phyloP scores from a whole-genome alignment of 2,113 vertebrate genomes.

The Triplophysa tibetana region DNA sequence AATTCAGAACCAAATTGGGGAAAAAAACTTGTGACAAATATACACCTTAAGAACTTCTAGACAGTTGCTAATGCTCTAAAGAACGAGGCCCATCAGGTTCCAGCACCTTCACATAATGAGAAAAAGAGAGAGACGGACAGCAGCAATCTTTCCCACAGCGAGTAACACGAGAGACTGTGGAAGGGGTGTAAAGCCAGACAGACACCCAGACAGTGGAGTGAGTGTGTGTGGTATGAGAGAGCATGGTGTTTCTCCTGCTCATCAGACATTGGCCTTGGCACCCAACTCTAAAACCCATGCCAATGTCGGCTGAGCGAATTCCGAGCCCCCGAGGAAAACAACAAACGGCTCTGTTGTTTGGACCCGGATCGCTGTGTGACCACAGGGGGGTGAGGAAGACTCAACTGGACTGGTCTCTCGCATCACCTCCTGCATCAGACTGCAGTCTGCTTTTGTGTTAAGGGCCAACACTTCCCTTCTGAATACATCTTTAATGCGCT shows the following conservation, averaged over 20 bases:
- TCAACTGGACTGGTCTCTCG: conserved; percentile 32
- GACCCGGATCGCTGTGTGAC: conserved; percentile 48
- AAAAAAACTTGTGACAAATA: too few relatives aligned
- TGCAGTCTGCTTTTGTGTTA: background rate
- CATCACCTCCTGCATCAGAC: conserved; percentile 7
- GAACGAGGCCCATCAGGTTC: background rate
- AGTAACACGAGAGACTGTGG: conserved; percentile 42
- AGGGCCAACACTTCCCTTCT: background rate
- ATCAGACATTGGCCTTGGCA: conserved; percentile 58
- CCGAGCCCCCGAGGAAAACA: conserved; percentile 52
- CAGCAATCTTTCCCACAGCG: conserved; percentile 44
- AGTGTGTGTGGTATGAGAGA: conserved; percentile 44
- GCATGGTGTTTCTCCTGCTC: conserved; percentile 49
- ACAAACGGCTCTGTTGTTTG: conserved; percentile 58
- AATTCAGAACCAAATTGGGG: too few relatives aligned
- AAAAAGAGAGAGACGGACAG: conserved; percentile 11
- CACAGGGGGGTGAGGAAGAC: conserved; percentile 42
- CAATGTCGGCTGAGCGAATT: conserved; percentile 59
- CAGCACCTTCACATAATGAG: background rate
- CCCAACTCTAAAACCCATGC: conserved; percentile 48
- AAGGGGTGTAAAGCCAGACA: conserved; percentile 47
- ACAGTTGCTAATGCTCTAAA: background rate
- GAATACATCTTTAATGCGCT: background rate
- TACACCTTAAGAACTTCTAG: too few relatives aligned
- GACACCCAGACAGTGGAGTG: conserved; percentile 50